Evolutionary conservation across 2,113 vertebrate species (phyloP).

Genomic region (Amazona guildingii): DNA sequence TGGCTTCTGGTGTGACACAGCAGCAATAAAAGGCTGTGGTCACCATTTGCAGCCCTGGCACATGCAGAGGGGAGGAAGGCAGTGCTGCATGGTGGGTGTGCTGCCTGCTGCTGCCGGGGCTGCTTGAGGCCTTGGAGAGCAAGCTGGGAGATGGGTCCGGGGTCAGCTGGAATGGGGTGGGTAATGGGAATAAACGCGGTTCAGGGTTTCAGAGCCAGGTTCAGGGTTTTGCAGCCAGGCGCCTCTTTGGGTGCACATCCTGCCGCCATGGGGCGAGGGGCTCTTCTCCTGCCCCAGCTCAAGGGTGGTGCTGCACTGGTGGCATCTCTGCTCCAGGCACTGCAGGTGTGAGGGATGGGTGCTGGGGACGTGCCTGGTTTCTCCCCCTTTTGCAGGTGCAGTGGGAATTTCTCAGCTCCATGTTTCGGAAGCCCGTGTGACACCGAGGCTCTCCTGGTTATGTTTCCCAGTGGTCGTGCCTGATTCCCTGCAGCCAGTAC

Average conservation of each 20-base stretch:
- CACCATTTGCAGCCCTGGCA: background rate
- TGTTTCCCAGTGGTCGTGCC: fast-evolving
- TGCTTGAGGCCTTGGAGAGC: background rate
- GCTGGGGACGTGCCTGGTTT: background rate
- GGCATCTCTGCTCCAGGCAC: background rate
- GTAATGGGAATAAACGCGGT: background rate
- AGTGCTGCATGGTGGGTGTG: fast-evolving
- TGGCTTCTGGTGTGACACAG: background rate
- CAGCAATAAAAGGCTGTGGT: fast-evolving
- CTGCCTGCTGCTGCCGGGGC: background rate
- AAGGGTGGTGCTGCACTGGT: background rate
- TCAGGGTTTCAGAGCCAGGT: too few species aligned
- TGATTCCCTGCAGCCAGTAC: fast-evolving
- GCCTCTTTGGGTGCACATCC: background rate
- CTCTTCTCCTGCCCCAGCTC: background rate
- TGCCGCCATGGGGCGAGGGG: fast-evolving
- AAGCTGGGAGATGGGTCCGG: background rate
- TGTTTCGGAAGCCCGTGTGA: fast-evolving
- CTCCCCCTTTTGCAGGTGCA: background rate
- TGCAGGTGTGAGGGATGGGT: background rate
- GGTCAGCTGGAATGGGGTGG: background rate
- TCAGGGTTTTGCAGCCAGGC: background rate
- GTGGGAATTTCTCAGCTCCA: background rate
- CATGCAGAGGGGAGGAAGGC: background rate
- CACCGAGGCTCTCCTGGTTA: fast-evolving